Evolutionary conservation across 2,888 invertebrate species (phyloP).

Genomic region (Conchocele bisecta): DNA sequence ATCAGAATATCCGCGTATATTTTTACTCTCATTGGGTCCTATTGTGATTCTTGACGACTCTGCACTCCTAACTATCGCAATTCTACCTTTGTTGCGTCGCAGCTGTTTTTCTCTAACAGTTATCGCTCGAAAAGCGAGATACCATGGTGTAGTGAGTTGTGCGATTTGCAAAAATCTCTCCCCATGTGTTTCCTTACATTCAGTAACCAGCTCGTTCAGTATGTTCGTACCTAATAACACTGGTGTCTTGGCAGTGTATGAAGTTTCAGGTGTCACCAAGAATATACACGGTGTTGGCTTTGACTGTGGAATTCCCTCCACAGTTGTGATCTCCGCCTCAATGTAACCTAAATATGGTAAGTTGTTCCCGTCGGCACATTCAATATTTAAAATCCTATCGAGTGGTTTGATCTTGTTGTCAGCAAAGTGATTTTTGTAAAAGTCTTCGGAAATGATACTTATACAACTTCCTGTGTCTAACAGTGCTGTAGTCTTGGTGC

Average conservation of each 20-base stretch:
- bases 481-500: not conserved
- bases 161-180: constrained; percentile 12
- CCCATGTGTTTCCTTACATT: constrained; percentile 9
- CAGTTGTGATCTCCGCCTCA: constrained; percentile 1
- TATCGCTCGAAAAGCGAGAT: constrained; percentile 6
- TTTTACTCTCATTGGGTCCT: constrained; percentile 23
- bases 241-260: constrained; percentile 6
- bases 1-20: constrained; percentile 10
- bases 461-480: not conserved
- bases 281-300: constrained; percentile 7
- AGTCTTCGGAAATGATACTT: not conserved
- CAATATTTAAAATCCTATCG: constrained; percentile 4
- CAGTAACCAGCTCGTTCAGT: constrained; percentile 4
- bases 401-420: not conserved
- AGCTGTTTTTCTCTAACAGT: constrained; percentile 17
- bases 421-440: not conserved
- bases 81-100: constrained; percentile 3
- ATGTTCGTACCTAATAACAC: constrained; percentile 25
- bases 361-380: constrained; percentile 32
- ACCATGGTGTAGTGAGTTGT: constrained; percentile 17
- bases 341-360: constrained; percentile 38
- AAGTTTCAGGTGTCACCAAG: constrained; percentile 9
- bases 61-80: constrained; percentile 21
- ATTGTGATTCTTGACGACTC: constrained; percentile 7
- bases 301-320: constrained; percentile 5